Percentiles rank a stretch among this genome's conserved stretches.
phyloP scores from a whole-genome alignment of 2,888 invertebrate species.

The Gnatocerus cornutus region DNA sequence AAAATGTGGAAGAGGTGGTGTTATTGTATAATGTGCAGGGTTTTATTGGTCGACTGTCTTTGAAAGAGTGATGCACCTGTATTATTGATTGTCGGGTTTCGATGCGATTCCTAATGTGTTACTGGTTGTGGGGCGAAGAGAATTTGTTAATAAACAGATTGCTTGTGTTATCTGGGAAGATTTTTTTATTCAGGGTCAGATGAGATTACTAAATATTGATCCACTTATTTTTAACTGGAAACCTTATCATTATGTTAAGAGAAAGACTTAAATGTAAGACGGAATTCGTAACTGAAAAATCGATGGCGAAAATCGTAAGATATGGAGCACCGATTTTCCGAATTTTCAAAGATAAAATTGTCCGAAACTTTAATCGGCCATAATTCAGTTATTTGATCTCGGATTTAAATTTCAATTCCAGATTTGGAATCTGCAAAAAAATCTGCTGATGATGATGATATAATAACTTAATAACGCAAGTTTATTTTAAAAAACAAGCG shows the following conservation, averaged over 20 bases:
- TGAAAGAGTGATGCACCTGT: slow-evolving; percentile 12
- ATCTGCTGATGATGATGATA: no score
- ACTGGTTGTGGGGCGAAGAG: background rate
- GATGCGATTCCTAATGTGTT: background rate
- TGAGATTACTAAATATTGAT: slow-evolving; percentile 6
- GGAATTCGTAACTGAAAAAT: no score
- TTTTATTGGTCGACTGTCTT: slow-evolving; percentile 12
- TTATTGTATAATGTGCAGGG: background rate
- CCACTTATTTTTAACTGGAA: slow-evolving; percentile 2
- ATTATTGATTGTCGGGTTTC: background rate
- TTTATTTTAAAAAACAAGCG: no score
- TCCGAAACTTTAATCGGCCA: no score
- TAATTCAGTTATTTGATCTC: no score
- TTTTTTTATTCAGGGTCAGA: slow-evolving; percentile 12
- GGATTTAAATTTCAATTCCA: no score
- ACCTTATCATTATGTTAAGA: background rate
- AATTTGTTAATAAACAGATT: background rate
- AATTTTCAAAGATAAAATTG: no score
- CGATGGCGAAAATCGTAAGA: no score
- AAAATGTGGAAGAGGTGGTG: background rate
- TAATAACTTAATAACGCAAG: no score
- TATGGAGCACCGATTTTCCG: no score
- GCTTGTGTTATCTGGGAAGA: slow-evolving; percentile 1
- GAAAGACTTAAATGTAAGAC: no score
- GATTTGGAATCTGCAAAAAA: no score